These are phyloP conservation scores for Nudaria mundana DNA, from an alignment of 2,888 invertebrate genomes.

Conservation along the genomic window DNA sequence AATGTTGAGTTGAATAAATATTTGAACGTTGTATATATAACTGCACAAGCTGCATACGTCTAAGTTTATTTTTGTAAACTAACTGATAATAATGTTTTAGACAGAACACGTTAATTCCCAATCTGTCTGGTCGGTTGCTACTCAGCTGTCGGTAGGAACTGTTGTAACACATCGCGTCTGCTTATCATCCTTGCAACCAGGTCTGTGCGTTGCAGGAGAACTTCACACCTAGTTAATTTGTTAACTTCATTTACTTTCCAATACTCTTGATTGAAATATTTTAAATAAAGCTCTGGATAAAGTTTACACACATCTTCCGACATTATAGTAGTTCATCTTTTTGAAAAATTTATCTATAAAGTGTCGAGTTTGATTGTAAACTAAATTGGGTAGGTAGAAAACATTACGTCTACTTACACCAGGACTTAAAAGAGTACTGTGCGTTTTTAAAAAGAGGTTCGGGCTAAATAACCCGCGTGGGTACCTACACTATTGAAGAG, in stretches of 20 bases:
- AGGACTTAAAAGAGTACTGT: too few relatives aligned
- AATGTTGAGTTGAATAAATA: too few relatives aligned
- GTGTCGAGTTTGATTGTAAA: too few relatives aligned
- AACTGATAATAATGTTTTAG: slow-evolving; percentile 26
- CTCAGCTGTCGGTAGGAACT: slow-evolving; percentile 30
- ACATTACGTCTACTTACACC: too few relatives aligned
- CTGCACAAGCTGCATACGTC: slow-evolving; percentile 10
- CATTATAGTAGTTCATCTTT: not conserved
- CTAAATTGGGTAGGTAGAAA: too few relatives aligned
- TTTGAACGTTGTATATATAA: not conserved
- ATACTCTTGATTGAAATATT: slow-evolving; percentile 26
- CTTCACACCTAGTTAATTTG: slow-evolving; percentile 46
- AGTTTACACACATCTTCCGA: slow-evolving; percentile 9
- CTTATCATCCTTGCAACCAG: slow-evolving; percentile 39
- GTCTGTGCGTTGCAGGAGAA: slow-evolving; percentile 33
- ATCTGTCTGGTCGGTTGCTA: slow-evolving; percentile 6
- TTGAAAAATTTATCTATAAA: not conserved
- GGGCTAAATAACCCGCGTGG: too few relatives aligned
- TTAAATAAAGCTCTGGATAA: slow-evolving; percentile 11
- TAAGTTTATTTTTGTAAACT: slow-evolving; percentile 20
- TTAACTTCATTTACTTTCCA: slow-evolving; percentile 40
- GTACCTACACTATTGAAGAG: too few relatives aligned
- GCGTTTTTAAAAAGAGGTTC: too few relatives aligned
- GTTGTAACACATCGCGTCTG: slow-evolving; percentile 41
- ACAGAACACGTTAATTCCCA: slow-evolving; percentile 33